Percentiles rank a stretch among this genome's conserved stretches.
phyloP scores from a whole-genome alignment of 1,140 invertebrate genomes.

The Hermatobates lingyangjiaoensis region DNA sequence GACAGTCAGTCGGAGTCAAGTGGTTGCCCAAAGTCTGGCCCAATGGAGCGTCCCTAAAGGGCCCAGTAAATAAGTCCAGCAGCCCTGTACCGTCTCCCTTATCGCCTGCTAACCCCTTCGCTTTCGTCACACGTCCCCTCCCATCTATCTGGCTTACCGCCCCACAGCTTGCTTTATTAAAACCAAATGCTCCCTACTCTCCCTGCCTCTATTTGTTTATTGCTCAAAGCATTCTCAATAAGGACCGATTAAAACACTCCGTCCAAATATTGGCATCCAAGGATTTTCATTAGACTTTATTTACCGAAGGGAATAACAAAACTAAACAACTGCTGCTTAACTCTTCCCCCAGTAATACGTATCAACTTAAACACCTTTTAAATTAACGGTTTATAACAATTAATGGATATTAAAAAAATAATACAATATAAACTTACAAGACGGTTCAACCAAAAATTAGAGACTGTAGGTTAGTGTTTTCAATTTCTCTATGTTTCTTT shows the following conservation, averaged over 20 bases:
- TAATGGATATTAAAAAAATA: too few species aligned
- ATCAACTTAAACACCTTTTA: too few species aligned
- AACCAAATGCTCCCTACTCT: constrained; percentile 1
- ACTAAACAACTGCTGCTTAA: too few species aligned
- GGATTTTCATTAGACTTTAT: too few species aligned
- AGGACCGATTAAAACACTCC: neutral
- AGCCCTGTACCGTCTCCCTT: neutral
- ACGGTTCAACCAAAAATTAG: too few species aligned
- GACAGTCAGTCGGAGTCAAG: too few species aligned
- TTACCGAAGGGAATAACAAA: too few species aligned
- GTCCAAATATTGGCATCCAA: constrained; percentile 4
- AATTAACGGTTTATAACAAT: too few species aligned
- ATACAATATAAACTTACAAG: too few species aligned
- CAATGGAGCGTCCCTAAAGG: neutral
- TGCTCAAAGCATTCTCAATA: neutral
- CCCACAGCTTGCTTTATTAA: constrained; percentile 2
- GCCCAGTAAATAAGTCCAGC: neutral
- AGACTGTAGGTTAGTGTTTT: too few species aligned
- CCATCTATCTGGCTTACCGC: constrained; percentile 3
- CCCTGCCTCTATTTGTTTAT: neutral
- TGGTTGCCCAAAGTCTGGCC: neutral
- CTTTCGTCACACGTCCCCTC: neutral
- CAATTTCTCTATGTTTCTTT: too few species aligned
- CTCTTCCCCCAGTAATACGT: too few species aligned
- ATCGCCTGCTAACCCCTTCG: neutral